Evolutionary conservation across 1,140 invertebrate species (phyloP).

Genomic region (Asobara japonica): DNA sequence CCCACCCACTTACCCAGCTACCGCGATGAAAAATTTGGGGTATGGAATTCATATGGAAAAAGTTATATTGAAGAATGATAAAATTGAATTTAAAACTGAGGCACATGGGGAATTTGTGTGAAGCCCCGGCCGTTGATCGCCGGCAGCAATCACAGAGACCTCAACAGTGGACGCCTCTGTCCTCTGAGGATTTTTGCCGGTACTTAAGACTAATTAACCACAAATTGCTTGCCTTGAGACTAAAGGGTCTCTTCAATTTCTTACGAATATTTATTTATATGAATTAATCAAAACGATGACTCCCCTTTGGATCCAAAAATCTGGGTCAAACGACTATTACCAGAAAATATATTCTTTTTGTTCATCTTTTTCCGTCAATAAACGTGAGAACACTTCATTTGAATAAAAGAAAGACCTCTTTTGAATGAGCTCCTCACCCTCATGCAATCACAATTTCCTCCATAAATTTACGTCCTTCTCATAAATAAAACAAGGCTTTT

Average conservation of each 20-base stretch:
- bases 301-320: background rate
- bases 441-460: background rate
- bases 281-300: background rate
- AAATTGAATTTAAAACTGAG: background rate
- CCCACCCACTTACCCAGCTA: too few species aligned
- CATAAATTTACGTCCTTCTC: background rate
- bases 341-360: background rate
- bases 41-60: too few species aligned
- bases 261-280: background rate
- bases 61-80: too few species aligned
- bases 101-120: background rate
- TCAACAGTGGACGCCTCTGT: background rate
- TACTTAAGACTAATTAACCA: constrained; percentile 29
- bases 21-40: too few species aligned
- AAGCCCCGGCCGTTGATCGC: background rate
- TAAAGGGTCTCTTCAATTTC: constrained; percentile 2
- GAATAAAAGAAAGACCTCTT: background rate
- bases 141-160: constrained; percentile 7
- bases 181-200: constrained; percentile 4
- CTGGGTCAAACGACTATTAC: background rate
- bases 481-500: background rate
- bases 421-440: background rate
- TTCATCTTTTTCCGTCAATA: background rate
- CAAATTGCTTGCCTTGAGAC: constrained; percentile 22
- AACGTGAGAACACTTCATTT: background rate